Percentiles rank a stretch among this genome's conserved stretches.
These are phyloP conservation scores for Pantala flavescens DNA, from an alignment of 1,140 invertebrate genomes.

Conservation along the genomic window DNA sequence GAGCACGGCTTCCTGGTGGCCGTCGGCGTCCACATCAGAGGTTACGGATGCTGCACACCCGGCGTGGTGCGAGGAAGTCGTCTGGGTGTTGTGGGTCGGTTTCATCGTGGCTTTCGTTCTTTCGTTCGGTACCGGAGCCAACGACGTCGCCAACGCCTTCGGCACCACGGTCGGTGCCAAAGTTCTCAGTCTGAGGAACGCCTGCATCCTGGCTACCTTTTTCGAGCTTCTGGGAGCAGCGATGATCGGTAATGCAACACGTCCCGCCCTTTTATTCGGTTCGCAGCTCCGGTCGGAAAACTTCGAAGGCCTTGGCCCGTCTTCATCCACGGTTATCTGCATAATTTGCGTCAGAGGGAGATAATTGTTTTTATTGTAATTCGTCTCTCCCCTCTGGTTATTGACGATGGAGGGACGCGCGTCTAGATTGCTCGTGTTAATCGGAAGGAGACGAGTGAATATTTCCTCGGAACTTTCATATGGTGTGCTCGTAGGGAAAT, in stretches of 20 bases:
- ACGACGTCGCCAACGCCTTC: constrained; percentile 54
- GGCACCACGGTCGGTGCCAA: constrained; percentile 48
- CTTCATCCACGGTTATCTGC: too few species aligned
- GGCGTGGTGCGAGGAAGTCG: constrained; percentile 14
- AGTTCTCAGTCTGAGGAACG: constrained; percentile 44
- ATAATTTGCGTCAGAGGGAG: too few species aligned
- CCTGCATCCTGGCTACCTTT: constrained; percentile 46
- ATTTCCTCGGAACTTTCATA: too few species aligned
- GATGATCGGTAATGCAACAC: constrained; percentile 35
- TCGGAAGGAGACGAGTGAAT: too few species aligned
- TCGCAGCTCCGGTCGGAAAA: too few species aligned
- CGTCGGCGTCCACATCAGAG: neutral
- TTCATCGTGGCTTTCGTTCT: constrained; percentile 50
- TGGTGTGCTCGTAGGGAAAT: too few species aligned
- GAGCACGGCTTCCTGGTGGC: neutral
- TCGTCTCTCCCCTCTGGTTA: too few species aligned
- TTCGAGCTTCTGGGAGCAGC: constrained; percentile 47
- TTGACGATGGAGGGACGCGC: too few species aligned
- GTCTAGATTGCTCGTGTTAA: too few species aligned
- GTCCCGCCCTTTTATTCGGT: too few species aligned
- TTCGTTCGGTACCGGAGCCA: constrained; percentile 56
- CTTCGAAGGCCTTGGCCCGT: too few species aligned
- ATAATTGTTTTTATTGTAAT: too few species aligned
- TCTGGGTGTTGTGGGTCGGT: constrained; percentile 45
- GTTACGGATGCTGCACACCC: neutral